phyloP scores from a whole-genome alignment of 2,888 invertebrate species.

The Odontothrips loti region DNA sequence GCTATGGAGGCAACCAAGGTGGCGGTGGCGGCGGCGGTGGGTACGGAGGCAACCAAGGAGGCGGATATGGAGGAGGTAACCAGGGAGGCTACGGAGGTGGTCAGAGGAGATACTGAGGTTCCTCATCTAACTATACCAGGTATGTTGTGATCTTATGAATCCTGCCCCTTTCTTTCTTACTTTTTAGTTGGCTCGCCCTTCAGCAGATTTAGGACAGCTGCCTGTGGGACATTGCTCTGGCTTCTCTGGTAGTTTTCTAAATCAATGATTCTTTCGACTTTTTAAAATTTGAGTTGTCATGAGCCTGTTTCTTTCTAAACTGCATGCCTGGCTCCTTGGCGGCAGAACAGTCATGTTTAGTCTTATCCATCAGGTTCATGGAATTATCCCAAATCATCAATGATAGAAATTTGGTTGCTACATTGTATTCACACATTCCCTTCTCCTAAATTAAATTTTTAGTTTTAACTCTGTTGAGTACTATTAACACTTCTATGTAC shows the following conservation, averaged over 20 bases:
- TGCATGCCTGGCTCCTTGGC: no score
- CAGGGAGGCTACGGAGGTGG: constrained; percentile 34
- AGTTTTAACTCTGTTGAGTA: neutral
- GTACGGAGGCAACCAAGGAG: constrained; percentile 33
- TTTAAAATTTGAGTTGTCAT: no score
- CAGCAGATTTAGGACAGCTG: neutral
- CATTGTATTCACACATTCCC: neutral
- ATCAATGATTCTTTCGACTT: no score
- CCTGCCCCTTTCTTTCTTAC: neutral
- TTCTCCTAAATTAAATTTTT: neutral
- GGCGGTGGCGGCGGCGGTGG: constrained; percentile 34
- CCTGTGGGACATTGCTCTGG: neutral
- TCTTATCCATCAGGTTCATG: no score
- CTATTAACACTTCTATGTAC: neutral
- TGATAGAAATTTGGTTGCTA: no score
- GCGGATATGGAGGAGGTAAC: constrained; percentile 30
- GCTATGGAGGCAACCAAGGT: constrained; percentile 36
- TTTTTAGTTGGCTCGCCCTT: neutral
- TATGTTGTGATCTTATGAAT: neutral
- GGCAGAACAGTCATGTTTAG: no score
- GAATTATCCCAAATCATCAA: no score
- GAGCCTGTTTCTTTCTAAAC: no score
- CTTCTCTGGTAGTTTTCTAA: no score
- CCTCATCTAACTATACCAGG: neutral
- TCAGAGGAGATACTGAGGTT: constrained; percentile 33